These are phyloP conservation scores for Rotaria macrura DNA, from an alignment of 2,888 invertebrate species.

Conservation along the genomic window DNA sequence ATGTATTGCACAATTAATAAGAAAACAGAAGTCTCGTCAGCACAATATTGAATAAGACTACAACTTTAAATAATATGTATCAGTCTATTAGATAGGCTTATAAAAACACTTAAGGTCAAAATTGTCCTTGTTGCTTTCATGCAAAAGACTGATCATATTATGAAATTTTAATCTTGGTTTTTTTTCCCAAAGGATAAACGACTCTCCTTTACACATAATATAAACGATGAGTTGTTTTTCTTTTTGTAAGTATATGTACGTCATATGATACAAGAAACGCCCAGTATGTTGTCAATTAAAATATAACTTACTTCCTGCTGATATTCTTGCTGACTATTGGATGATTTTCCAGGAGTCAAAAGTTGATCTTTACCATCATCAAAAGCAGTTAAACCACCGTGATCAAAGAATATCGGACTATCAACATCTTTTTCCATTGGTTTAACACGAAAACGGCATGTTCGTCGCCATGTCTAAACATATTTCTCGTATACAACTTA, in stretches of 20 bases:
- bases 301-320: not conserved
- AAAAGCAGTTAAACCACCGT: not conserved
- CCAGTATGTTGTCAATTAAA: not conserved
- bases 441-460: constrained; percentile 10
- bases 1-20: not conserved
- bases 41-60: not conserved
- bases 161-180: no score
- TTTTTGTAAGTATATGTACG: no score
- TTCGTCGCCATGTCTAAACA: constrained; percentile 1
- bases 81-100: not conserved
- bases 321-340: not conserved
- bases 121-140: no score
- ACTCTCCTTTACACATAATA: no score
- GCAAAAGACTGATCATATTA: no score
- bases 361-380: not conserved
- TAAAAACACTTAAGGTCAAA: no score
- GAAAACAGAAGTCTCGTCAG: not conserved
- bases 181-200: no score
- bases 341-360: not conserved
- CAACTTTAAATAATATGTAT: no score
- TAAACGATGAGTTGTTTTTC: no score
- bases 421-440: not conserved
- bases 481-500: not conserved
- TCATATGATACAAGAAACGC: no score
- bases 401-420: not conserved